phyloP scores from a whole-genome alignment of 2,888 invertebrate genomes.

The Andrena dorsata region DNA sequence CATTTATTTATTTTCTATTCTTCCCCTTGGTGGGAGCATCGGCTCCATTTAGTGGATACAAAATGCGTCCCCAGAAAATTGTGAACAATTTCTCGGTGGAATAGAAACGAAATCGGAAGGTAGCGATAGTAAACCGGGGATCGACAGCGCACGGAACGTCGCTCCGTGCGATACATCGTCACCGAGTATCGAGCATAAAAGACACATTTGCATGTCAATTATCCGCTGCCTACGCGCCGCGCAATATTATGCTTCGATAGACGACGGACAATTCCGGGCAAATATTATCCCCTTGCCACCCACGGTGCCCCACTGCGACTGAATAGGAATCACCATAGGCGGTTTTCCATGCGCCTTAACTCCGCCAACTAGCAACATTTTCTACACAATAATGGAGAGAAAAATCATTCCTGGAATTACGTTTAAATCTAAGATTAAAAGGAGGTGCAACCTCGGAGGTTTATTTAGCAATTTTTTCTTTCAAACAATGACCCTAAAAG shows the following conservation, averaged over 20 bases:
- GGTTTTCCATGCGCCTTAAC: background rate
- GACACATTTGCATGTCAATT: conserved; percentile 72
- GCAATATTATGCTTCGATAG: conserved; percentile 61
- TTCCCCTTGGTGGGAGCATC: too few relatives aligned
- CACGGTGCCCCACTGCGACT: conserved; percentile 38
- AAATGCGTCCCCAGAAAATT: too few relatives aligned
- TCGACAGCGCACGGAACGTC: conserved; percentile 6
- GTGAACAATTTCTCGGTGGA: background rate
- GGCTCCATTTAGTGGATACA: too few relatives aligned
- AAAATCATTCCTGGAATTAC: background rate
- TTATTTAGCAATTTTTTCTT: too few relatives aligned
- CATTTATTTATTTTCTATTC: too few relatives aligned
- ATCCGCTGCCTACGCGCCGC: conserved; percentile 64
- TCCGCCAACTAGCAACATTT: background rate
- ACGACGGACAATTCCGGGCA: conserved; percentile 49
- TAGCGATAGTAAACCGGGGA: background rate
- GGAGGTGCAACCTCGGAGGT: too few relatives aligned
- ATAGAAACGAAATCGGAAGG: background rate
- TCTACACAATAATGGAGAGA: background rate
- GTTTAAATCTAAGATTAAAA: background rate
- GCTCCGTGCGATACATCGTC: conserved; percentile 18
- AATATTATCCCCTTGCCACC: conserved; percentile 55
- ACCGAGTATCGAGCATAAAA: conserved; percentile 47
- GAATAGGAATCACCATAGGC: conserved; percentile 6
- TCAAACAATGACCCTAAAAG: too few relatives aligned